Evolutionary conservation across 1,140 invertebrate genomes (phyloP).

Genomic region (Pseudomyrmex sp.): DNA sequence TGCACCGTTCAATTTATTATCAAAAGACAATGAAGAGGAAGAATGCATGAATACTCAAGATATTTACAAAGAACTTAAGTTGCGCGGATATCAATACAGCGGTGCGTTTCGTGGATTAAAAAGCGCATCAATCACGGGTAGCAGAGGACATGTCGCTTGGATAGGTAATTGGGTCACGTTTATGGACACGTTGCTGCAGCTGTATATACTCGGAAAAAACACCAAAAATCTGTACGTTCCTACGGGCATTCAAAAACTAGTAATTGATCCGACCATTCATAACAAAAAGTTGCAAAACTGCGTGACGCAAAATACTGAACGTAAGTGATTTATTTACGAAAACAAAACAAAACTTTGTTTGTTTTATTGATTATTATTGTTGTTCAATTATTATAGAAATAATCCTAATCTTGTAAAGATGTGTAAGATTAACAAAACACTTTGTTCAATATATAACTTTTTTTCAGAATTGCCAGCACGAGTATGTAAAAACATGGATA

Average conservation of each 20-base stretch:
- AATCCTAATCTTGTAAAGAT: neutral
- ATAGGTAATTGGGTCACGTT: constrained; percentile 95
- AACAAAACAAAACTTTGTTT: too few species aligned
- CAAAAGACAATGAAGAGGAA: constrained; percentile 54
- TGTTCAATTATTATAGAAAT: too few species aligned
- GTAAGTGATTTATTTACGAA: constrained; percentile 45
- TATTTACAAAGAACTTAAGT: constrained; percentile 95
- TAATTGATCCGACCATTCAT: constrained; percentile 82
- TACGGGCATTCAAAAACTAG: constrained; percentile 90
- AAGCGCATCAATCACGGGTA: constrained; percentile 84
- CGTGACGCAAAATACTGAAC: constrained; percentile 77
- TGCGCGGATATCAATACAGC: constrained; percentile 93
- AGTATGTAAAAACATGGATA: constrained; percentile 82
- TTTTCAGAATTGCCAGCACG: constrained; percentile 82
- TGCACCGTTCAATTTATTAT: constrained; percentile 49
- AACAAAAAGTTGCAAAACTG: constrained; percentile 79
- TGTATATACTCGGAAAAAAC: constrained; percentile 91
- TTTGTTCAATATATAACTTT: neutral
- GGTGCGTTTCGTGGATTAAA: constrained; percentile 90
- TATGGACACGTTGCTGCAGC: constrained; percentile 96
- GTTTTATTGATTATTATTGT: too few species aligned
- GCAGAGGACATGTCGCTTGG: constrained; percentile 87
- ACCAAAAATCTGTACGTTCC: constrained; percentile 92
- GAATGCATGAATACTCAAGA: constrained; percentile 87
- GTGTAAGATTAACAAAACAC: neutral